A percentile compares a stretch with the other conserved stretches of the same genome.
phyloP scores from a whole-genome alignment of 2,888 invertebrate genomes.

The Drosophila siamana region DNA sequence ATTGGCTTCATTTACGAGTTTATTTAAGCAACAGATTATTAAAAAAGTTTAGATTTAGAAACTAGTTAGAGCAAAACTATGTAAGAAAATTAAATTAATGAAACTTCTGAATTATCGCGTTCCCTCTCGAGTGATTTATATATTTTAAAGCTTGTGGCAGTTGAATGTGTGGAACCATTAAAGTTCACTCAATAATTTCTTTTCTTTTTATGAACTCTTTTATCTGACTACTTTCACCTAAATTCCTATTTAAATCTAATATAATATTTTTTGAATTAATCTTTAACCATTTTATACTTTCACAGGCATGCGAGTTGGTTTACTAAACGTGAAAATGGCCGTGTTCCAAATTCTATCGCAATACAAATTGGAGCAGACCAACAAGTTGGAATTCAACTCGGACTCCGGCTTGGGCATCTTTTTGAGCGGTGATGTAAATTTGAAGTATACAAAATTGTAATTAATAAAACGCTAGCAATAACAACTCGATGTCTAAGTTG shows the following conservation, averaged over 20 bases:
- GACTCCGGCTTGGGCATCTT: slow-evolving; percentile 64
- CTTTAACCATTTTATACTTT: background rate
- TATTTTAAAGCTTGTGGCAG: too few species aligned
- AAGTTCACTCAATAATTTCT: too few species aligned
- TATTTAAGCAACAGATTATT: background rate
- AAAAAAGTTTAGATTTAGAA: too few species aligned
- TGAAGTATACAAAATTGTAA: slow-evolving; percentile 61
- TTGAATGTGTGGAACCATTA: too few species aligned
- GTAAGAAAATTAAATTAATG: too few species aligned
- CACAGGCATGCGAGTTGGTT: slow-evolving; percentile 65
- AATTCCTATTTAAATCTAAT: too few species aligned
- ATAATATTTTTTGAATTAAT: too few species aligned
- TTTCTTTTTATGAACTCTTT: too few species aligned
- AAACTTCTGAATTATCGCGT: too few species aligned
- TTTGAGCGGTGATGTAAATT: slow-evolving; percentile 60
- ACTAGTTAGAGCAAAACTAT: too few species aligned
- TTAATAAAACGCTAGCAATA: slow-evolving; percentile 41
- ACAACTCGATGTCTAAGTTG: background rate
- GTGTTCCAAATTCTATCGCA: slow-evolving; percentile 61
- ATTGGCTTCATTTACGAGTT: background rate
- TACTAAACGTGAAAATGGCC: slow-evolving; percentile 63
- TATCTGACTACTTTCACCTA: too few species aligned
- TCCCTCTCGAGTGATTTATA: too few species aligned
- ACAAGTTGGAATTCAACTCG: slow-evolving; percentile 48
- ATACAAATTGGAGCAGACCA: slow-evolving; percentile 59